Base-by-base conservation (phyloP, 2,888 invertebrate species). In the Siphlonurus alternatus region DNA sequence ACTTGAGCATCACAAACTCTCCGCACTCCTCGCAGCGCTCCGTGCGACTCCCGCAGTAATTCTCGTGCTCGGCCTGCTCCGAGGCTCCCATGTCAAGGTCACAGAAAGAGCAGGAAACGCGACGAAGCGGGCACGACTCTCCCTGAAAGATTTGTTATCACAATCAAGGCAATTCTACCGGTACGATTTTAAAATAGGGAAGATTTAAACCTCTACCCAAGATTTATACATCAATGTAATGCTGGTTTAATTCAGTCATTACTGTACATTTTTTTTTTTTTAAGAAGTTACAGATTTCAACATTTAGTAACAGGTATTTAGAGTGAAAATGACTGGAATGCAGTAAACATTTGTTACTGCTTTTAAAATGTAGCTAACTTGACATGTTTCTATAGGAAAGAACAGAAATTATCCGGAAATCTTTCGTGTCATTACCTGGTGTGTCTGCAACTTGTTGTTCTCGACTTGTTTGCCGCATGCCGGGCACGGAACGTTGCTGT, bases 1-100 rank as follows among this genome's bases (percentile, higher is more conserved):
- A 84, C 72, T 84, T 84, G 71, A 82, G 78, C 85, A 86, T 85
- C 66, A 88, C 83, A 71, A 82, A 81, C 74, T 85, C 84, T 25
- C 78, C 79, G 74, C 88, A 88, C 53, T 82, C 83, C 1, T 78
- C 72, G 73, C 88, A 88, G 69, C 80, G 81, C 71, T 88, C 83
- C 0, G 87, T 88, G 67, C 87, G 79, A 61, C 82, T 80, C 1
- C 87, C 87, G 76, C 88, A 88, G 74, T 86, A 86, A 64, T 80
- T 80, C 72, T 83, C 81, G 74, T 88, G 88, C 0, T 79, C 77
- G 0, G 79, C 80, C 67, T 86, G 73, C 18, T 83, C 82, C 65
- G 77, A 74, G 1, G 83, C 81, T 0, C 82, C 80, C 38, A 86
- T 73, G 68, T 86, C 84, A 66, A 88, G 72, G 67, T 84, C 83